A percentile compares a stretch with the other conserved stretches of the same genome.
phyloP scores from a whole-genome alignment of 92 coral and sea anemone genomes.

The Epizoanthus illoricatus region DNA sequence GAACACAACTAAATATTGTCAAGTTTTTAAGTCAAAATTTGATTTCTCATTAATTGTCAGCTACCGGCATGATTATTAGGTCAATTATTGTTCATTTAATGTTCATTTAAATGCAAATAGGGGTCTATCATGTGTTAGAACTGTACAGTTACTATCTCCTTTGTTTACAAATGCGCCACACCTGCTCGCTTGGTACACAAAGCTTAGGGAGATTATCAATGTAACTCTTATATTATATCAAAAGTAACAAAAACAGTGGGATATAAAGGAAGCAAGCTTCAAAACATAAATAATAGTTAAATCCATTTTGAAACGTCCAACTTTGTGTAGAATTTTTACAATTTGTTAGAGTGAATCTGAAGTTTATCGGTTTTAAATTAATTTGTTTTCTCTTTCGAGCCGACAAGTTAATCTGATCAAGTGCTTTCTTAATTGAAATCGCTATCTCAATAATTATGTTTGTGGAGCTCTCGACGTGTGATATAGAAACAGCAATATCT shows the following conservation, averaged over 20 bases:
- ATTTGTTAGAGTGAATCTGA: background rate
- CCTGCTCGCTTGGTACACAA: conserved; percentile 14
- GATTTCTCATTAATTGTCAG: conserved; percentile 10
- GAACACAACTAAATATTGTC: background rate
- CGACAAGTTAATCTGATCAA: background rate
- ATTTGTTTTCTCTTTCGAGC: background rate
- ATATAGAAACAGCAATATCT: conserved; percentile 12
- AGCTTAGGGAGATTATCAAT: conserved; percentile 6
- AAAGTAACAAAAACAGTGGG: background rate
- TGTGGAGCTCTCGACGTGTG: conserved; percentile 11
- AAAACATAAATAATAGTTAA: background rate
- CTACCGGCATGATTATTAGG: conserved; percentile 23
- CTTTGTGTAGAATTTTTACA: background rate
- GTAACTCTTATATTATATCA: background rate
- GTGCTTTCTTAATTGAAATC: background rate
- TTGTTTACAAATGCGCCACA: conserved; percentile 12
- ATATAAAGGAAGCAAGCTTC: background rate
- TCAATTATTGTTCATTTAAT: conserved; percentile 17
- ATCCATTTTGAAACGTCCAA: background rate
- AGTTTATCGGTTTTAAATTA: background rate
- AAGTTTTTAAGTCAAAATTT: background rate
- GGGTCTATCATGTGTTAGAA: conserved; percentile 14
- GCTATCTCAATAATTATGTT: conserved; percentile 10
- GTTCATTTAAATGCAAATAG: conserved; percentile 34
- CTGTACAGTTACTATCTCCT: conserved; percentile 14